Evolutionary conservation across 1,140 invertebrate genomes (phyloP), one percentile per base, ranked within the genome.

Genomic region (Megathymus violae): DNA sequence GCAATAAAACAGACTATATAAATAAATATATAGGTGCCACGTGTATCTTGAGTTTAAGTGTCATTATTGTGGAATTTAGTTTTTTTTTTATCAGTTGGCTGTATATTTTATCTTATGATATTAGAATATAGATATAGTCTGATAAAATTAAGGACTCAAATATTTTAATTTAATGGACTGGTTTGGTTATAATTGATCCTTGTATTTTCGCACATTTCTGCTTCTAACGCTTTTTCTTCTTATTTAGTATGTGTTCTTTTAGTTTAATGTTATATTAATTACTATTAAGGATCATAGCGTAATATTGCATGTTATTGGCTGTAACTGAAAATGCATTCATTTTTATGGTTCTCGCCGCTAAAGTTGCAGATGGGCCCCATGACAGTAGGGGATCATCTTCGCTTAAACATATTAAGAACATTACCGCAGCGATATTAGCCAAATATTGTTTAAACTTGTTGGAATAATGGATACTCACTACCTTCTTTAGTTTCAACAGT

Each of bases 231-330:
- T 67, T 51, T 38, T 17, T 73, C 70, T 68, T 67, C 71, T 81
- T 82, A 69, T 38, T 77, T 72, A 69, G 65, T 71, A 62, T 71
- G 62, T 78, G 64, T 83, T 80, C 48, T 83, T 81, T 85, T 81
- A 80, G 71, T 84, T 82, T 75, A 82, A 76, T 78, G 36, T 75
- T 77, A 71, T 76, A 74, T 78, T 71, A 69, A 67, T 77, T 64
- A 72, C 64, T 64, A 61, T 40, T 31, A 58, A 68, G 38, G 19
- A 31, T 22, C 36, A 36, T 62, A 48, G 48, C 60, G 44, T 63
- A 48, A 66, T 69, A 47, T 70, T 69, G 69, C 64, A 52, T 56
- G 52, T 58, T 22, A 22, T 22, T 3, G 19, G n/a, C n/a, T n/a
- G n/a, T n/a, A n/a, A n/a, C n/a, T n/a, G n/a, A n/a, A n/a, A n/a